Evolutionary conservation across 1,140 invertebrate species (phyloP), one percentile per base, ranked within the genome.

Genomic region (Ceratosolen solmsi): DNA sequence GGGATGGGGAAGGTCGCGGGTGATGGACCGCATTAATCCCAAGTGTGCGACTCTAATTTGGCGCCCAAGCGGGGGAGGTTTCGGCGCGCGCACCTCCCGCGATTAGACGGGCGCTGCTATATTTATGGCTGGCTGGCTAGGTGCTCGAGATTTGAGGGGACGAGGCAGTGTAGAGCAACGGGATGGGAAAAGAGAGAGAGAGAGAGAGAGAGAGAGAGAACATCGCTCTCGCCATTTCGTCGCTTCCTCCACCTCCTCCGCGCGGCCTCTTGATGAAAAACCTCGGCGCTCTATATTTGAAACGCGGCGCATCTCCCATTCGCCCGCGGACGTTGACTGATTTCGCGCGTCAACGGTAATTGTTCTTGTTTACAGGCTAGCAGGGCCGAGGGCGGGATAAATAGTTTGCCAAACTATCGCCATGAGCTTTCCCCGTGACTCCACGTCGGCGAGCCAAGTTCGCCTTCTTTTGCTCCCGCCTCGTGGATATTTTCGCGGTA

Each of bases 11-110:
- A 20, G 51, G 9, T 22, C 9, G 20, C 2, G 51, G 51, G 51
- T 3, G 11, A 15, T 9, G 20, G n/a, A 33, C 1, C 17, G 63
- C 63, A 68, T 68, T 38, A 68, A 68, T 68, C 36, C 36, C 36
- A 22, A 72, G 5, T 27, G 41, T 56, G 56, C 25, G 20, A 56
- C 56, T 63, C 74, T 76, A 76, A 76, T 76, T 76, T 41, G n/a
- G 25, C 72, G 72, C 72, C 20, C 7, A 36, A 0, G 63, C 63
- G 63, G 30, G 63, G 63, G 33, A 38, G 33, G 36, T 7, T 38
- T 20, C 4, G 63, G 30, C 58, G 58, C 30, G 60, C 60, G 60
- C 60, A 7, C 33, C 63, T 38, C 63, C 17, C 22, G 46, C 72
- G 49, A 56, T 74, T 74, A 74, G 72, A 56, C 51, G n/a, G 9